These are phyloP conservation scores for Gallinago media DNA, from an alignment of 2,113 vertebrate species.

Conservation along the genomic window DNA sequence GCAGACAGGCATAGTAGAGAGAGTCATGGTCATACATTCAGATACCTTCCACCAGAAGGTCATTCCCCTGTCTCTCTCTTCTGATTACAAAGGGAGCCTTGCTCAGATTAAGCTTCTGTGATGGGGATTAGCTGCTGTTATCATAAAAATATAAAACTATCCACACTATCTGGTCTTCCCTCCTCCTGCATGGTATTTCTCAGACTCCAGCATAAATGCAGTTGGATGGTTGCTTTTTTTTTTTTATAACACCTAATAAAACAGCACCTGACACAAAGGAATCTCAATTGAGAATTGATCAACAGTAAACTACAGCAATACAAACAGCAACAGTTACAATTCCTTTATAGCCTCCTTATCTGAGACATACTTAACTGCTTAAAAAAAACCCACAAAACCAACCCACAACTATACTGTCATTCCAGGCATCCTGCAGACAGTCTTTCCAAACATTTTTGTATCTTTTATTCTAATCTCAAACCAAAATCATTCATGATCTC, in stretches of 20 bases:
- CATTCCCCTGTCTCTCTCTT: not conserved
- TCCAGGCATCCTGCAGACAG: not conserved
- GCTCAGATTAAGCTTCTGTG: not conserved
- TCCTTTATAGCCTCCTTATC: not conserved
- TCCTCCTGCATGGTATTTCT: not conserved
- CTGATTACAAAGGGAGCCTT: not conserved
- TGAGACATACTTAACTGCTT: not conserved
- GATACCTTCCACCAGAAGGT: not conserved
- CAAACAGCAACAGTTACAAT: not conserved
- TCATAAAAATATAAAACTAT: not conserved
- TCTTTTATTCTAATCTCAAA: not conserved
- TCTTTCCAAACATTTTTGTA: not conserved
- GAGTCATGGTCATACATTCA: not conserved
- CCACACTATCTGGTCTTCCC: not conserved
- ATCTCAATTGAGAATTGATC: slow-evolving; percentile 12
- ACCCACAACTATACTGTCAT: not conserved
- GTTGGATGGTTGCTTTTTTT: not conserved
- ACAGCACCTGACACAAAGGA: not conserved
- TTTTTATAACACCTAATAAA: slow-evolving; percentile 13
- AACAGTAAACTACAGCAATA: not conserved
- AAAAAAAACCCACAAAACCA: not conserved
- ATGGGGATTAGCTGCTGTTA: not conserved
- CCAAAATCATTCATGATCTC: not conserved
- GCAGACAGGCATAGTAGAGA: not conserved
- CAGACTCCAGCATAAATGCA: not conserved